phyloP scores from a whole-genome alignment of 2,888 invertebrate species.

The Patella pellucida region DNA sequence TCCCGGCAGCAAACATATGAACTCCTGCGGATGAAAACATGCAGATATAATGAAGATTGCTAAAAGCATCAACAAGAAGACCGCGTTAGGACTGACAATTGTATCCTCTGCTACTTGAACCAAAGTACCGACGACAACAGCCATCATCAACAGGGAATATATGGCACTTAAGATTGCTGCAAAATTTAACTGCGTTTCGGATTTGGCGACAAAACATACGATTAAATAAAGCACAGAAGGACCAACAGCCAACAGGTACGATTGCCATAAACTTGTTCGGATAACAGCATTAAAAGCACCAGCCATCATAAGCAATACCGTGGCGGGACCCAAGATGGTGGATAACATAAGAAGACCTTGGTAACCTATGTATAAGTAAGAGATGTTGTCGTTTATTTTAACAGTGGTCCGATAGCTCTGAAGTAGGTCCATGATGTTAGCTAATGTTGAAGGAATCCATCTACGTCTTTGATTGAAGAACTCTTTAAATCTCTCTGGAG shows the following conservation, averaged over 20 bases:
- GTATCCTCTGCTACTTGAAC: slow-evolving; percentile 59
- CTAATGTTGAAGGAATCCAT: slow-evolving; percentile 98
- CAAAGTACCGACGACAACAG: slow-evolving; percentile 63
- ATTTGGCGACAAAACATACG: slow-evolving; percentile 59
- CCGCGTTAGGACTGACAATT: slow-evolving; percentile 63
- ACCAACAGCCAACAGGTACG: slow-evolving; percentile 60
- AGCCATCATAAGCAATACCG: slow-evolving; percentile 68
- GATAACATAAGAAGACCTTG: slow-evolving; percentile 52
- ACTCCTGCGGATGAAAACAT: slow-evolving; percentile 66
- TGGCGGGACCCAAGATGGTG: slow-evolving; percentile 57
- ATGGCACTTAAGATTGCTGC: slow-evolving; percentile 62
- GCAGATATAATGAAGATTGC: slow-evolving; percentile 61
- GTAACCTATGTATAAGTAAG: slow-evolving; percentile 71
- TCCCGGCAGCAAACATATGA: slow-evolving; percentile 57
- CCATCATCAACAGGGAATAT: slow-evolving; percentile 68
- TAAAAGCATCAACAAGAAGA: slow-evolving; percentile 61
- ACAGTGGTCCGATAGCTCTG: slow-evolving; percentile 91
- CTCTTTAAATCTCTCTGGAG: slow-evolving; percentile 93
- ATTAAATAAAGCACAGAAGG: slow-evolving; percentile 60
- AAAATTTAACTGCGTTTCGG: slow-evolving; percentile 57
- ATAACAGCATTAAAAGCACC: slow-evolving; percentile 65
- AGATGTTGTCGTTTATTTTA: slow-evolving; percentile 96
- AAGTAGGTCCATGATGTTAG: slow-evolving; percentile 94
- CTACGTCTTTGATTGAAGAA: slow-evolving; percentile 97
- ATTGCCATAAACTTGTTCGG: slow-evolving; percentile 50